Evolutionary conservation across 2,113 vertebrate species (phyloP).

Genomic region (Rissa tridactyla): DNA sequence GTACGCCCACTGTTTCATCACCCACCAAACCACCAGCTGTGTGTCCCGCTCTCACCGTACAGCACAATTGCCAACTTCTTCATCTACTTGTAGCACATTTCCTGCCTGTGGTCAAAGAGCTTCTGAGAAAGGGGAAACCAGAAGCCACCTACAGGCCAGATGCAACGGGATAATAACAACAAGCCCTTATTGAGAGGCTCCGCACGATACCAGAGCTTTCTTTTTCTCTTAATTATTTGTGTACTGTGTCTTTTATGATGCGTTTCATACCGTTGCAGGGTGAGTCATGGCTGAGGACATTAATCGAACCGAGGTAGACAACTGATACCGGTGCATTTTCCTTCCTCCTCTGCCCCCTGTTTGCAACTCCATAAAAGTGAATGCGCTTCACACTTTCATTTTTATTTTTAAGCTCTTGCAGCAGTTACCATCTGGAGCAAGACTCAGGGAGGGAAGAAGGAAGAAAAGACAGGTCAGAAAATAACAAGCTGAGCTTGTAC

Average conservation of each 20-base stretch:
- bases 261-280: neutral
- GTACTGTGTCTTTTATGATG: neutral
- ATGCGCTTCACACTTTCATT: neutral
- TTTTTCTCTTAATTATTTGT: neutral
- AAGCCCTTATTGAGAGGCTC: neutral
- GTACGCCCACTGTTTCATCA: rapidly evolving
- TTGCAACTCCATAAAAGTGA: neutral
- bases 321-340: rapidly evolving
- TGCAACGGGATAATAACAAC: neutral
- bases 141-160: neutral
- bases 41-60: neutral
- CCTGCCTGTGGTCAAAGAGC: neutral
- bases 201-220: neutral
- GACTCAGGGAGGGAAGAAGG: neutral
- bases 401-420: neutral
- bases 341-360: neutral
- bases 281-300: neutral
- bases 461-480: neutral
- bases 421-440: neutral
- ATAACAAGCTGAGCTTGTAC: neutral
- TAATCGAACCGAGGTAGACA: neutral
- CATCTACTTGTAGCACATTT: neutral
- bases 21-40: too few relatives aligned
- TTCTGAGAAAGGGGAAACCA: neutral
- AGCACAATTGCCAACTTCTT: neutral